Evolutionary conservation across 1,140 invertebrate genomes (phyloP).

Genomic region (Drosophila aff.): DNA sequence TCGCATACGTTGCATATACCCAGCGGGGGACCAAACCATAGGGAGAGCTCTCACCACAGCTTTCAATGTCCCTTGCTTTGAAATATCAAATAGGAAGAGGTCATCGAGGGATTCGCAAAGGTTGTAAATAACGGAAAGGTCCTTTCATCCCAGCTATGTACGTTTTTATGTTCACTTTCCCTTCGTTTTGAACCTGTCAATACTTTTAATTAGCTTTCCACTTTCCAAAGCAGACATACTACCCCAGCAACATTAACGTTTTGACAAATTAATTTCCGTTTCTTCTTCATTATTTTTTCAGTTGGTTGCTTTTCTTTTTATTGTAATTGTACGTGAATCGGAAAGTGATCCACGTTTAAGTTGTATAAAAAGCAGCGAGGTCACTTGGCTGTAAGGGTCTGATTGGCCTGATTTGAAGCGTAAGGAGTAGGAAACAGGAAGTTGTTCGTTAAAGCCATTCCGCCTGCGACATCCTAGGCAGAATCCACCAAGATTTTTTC

Average conservation of each 20-base stretch:
- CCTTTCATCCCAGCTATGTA: no score
- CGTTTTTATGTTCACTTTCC: neutral
- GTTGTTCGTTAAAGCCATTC: slow-evolving; percentile 66
- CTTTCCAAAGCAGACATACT: neutral
- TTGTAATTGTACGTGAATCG: slow-evolving; percentile 9
- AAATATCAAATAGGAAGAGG: neutral
- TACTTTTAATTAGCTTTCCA: slow-evolving; percentile 60
- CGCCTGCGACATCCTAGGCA: neutral
- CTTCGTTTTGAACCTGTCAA: slow-evolving; percentile 33
- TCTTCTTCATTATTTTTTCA: slow-evolving; percentile 38
- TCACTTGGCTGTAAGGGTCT: slow-evolving; percentile 15
- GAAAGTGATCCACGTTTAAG: slow-evolving; percentile 8
- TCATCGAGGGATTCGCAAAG: neutral
- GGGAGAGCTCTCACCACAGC: no score
- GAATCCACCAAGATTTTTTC: neutral
- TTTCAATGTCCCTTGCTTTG: neutral
- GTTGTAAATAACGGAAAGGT: neutral
- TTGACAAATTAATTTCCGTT: slow-evolving; percentile 78
- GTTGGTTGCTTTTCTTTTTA: slow-evolving; percentile 2
- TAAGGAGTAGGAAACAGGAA: slow-evolving; percentile 63
- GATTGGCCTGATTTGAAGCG: slow-evolving; percentile 42
- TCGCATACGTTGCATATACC: neutral
- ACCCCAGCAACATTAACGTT: slow-evolving; percentile 21
- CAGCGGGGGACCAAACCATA: neutral
- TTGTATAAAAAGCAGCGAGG: neutral